Evolutionary conservation across 37 sponge, comb jelly and placozoan genomes (phyloP), one percentile per base, ranked within the genome.

Genomic region (Corticium candelabrum): DNA sequence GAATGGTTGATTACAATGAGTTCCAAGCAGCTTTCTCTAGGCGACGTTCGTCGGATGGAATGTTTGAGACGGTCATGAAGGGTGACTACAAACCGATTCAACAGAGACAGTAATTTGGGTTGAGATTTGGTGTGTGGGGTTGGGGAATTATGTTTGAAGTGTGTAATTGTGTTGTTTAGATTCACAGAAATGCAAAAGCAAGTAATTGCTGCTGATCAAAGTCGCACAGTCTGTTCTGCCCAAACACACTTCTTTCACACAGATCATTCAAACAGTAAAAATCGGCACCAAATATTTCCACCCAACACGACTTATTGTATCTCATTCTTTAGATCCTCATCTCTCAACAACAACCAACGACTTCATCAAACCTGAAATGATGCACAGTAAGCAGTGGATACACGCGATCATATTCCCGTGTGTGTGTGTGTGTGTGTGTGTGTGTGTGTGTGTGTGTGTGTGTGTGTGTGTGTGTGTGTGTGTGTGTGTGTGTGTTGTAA

Each of bases 1-100:
- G 82, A 1, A 76, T 71, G 41, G 71, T 88, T 0, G 81, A 84
- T 75, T 88, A 84, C 37, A 62, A 70, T 31, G 85, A 81, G 82
- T 88, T 88, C 62, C 15, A 11, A 21, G 15, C 11, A 11, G 62
- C 62, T 21, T 50, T 50, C 21, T 50, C 62, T 11, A 50, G 15
- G 62, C 62, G 62, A 50, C 11, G 15, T 11, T 21, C 62, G 11
- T 11, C 21, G 15, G 62, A 50, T 21, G 62, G 62, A 50, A 50
- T 11, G 11, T 50, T 50, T 21, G 62, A 50, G 62, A 50, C 62
- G 62, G 62, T 50, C 15, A 50, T 21, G 62, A 11, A 21, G 62
- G 21, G 62, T 21, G 62, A 50, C 62, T 50, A 50, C 21, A 50
- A 50, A 50, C 62, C 62, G 15, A 21, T 50, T 11, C 62, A 50